Evolutionary conservation across 1,140 invertebrate species (phyloP).

Genomic region (Cydia splendana): DNA sequence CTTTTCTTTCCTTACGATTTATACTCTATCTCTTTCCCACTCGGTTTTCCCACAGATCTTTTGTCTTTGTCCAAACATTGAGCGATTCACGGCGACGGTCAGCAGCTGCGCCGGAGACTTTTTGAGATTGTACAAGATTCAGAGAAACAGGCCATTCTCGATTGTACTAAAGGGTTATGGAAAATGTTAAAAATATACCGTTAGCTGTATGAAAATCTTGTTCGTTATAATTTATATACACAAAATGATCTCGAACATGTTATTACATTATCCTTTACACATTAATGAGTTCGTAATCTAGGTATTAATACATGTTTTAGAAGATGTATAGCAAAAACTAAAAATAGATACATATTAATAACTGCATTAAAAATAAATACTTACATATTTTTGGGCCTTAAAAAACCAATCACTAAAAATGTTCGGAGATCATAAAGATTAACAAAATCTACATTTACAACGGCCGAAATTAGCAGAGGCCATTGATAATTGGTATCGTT

Average conservation of each 20-base stretch:
- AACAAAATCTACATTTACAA: conserved; percentile 25
- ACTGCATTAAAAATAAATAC: not conserved
- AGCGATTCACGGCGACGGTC: conserved; percentile 54
- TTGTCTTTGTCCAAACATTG: conserved; percentile 77
- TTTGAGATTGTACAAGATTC: conserved; percentile 72
- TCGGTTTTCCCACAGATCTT: conserved; percentile 64
- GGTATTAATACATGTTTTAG: not conserved
- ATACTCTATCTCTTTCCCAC: conserved; percentile 65
- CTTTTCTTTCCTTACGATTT: conserved; percentile 70
- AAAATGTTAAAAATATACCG: not conserved
- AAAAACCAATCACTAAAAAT: not conserved
- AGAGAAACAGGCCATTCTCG: conserved; percentile 40
- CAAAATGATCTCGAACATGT: no score
- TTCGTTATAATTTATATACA: no score
- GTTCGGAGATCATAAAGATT: conserved; percentile 6
- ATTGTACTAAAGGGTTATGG: not conserved
- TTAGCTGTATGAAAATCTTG: no score
- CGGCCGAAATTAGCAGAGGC: conserved; percentile 18
- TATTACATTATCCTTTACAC: no score
- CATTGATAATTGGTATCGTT: conserved; percentile 23
- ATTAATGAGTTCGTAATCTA: no score
- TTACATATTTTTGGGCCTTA: not conserved
- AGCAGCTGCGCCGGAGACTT: conserved; percentile 75
- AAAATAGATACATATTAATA: not conserved
- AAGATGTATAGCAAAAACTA: not conserved